These are phyloP conservation scores for Apaloderma vittatum DNA, from an alignment of 2,113 vertebrate genomes.

Conservation along the genomic window DNA sequence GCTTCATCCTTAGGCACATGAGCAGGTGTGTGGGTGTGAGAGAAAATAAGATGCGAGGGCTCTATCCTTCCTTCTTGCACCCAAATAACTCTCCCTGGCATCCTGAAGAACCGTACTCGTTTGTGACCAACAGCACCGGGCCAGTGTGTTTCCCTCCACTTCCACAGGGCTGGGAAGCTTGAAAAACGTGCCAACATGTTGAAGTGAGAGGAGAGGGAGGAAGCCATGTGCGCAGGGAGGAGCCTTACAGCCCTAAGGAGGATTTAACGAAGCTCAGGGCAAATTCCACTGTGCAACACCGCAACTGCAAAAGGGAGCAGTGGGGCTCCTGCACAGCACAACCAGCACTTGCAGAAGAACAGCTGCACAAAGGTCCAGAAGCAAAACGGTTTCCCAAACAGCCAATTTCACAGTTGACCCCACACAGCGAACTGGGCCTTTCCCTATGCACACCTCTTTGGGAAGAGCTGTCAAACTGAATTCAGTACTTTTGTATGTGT, in stretches of 20 bases:
- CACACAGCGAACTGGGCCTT: not conserved
- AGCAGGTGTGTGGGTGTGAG: conserved; percentile 52
- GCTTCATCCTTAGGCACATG: not conserved
- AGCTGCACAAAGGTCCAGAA: not conserved
- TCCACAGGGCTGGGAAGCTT: not conserved
- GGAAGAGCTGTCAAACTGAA: conserved; percentile 13
- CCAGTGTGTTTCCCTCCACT: not conserved
- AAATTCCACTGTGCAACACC: not conserved
- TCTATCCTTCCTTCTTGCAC: not conserved
- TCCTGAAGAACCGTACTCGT: rapidly evolving
- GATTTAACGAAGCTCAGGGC: not conserved
- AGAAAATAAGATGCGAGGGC: not conserved
- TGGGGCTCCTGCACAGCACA: not conserved
- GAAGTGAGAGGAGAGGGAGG: not conserved
- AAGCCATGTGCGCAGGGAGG: not conserved
- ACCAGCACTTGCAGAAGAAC: not conserved
- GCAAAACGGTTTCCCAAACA: not conserved
- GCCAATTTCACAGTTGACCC: rapidly evolving
- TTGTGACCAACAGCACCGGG: rapidly evolving
- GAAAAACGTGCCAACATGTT: not conserved
- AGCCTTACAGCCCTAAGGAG: not conserved
- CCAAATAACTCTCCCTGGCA: not conserved
- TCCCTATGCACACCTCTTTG: not conserved
- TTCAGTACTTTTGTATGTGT: not conserved
- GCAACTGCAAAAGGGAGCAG: rapidly evolving